phyloP scores from a whole-genome alignment of 2,888 invertebrate species.

The Melolontha melolontha region DNA sequence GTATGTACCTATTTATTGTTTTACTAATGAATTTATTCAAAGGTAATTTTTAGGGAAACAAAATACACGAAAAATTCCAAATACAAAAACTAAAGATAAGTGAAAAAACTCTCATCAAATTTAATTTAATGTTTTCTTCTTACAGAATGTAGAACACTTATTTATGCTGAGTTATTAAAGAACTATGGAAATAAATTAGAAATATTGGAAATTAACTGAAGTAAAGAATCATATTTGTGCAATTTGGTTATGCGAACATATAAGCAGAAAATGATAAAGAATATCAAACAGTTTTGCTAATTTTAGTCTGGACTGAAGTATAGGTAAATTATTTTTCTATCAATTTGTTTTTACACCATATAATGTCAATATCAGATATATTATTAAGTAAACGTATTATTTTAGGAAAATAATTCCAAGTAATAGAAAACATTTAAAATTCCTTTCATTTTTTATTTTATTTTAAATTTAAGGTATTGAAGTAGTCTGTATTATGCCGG shows the following conservation, averaged over 20 bases:
- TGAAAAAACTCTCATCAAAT: not conserved
- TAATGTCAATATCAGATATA: constrained; percentile 57
- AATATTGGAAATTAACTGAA: constrained; percentile 56
- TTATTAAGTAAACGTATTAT: constrained; percentile 58
- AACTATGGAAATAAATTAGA: constrained; percentile 55
- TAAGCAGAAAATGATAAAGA: constrained; percentile 55
- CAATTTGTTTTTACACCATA: constrained; percentile 56
- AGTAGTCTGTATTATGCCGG: too few species aligned
- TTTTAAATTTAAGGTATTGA: too few species aligned
- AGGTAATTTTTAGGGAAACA: constrained; percentile 9
- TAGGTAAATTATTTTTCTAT: constrained; percentile 58
- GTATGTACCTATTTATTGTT: not conserved
- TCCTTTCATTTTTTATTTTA: constrained; percentile 8
- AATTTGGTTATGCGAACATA: constrained; percentile 63
- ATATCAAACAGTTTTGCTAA: constrained; percentile 60
- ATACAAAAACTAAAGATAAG: not conserved
- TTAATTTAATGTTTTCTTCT: constrained; percentile 12
- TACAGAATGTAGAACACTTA: constrained; percentile 57
- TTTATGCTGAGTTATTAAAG: constrained; percentile 56
- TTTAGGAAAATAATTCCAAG: constrained; percentile 62
- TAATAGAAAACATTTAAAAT: constrained; percentile 32
- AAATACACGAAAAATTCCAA: not conserved
- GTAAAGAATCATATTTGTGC: constrained; percentile 59
- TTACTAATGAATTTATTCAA: not conserved
- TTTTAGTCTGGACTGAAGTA: constrained; percentile 63